Evolutionary conservation across 1,140 invertebrate species (phyloP), one percentile per base, ranked within the genome.

Genomic region (Myzus persicae): DNA sequence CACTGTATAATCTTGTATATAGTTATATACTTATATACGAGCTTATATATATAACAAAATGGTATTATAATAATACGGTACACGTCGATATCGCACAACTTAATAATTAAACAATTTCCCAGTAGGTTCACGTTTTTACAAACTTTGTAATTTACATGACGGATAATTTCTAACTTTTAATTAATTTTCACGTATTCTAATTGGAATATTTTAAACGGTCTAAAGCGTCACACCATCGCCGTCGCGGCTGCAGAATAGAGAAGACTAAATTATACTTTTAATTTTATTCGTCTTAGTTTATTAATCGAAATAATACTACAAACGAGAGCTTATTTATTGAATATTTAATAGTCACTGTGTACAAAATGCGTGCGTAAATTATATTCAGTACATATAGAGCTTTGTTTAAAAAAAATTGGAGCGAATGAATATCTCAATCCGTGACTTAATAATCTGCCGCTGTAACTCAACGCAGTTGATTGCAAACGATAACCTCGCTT

Each of bases 111-210:
- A 76, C 59, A n/a, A 76, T 76, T 76, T 76, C 31, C 18, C n/a
- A 76, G n/a, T n/a, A 76, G 31, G 59, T 76, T 76, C n/a, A 2
- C 36, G 59, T 76, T 76, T 76, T 76, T 76, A n/a, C 11, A 76
- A 76, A 76, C 59, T n/a, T 76, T 76, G 59, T 76, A 76, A 76
- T 76, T 76, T 76, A 76, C 59, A 76, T 76, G 59, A 31, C 31
- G 31, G n/a, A 76, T 76, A n/a, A 76, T 76, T 87, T 87, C 44
- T n/a, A 46, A 46, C 42, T 88, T 88, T 88, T 44, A 46, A 88
- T 88, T 88, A 46, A 46, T 88, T n/a, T 46, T 44, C 40, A 7
- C 42, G n/a, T 20, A 44, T 48, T 88, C 6, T 18, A 46, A n/a
- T 88, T 18, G 26, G 7, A 88, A 88, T 44, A 40, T 84, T 42